Evolutionary conservation across 1,140 invertebrate species (phyloP), one percentile per base, ranked within the genome.

Genomic region (Listronotus oregonensis): DNA sequence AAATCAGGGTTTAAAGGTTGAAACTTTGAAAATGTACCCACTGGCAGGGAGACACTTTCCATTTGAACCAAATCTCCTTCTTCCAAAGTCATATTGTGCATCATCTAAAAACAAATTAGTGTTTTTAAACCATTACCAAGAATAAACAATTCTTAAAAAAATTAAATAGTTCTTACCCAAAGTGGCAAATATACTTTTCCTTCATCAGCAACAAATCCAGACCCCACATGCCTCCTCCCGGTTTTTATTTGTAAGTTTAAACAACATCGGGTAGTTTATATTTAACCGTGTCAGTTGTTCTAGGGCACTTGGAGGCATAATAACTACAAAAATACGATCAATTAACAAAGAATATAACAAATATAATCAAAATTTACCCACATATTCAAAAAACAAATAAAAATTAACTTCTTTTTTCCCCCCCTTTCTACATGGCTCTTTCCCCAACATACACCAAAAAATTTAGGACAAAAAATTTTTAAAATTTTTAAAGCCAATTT

Each of bases 261-360:
- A 99, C 44, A 99, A 83, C 97, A 99, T 99, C 0, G 97, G 97
- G 79, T 99, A 99, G 75, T 95, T 94, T 65, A 99, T 97, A 80
- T 98, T 98, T 0, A 98, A 82, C 58, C 96, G 86, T 14, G 95
- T 97, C 0, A 98, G 83, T 62, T 92, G 88, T 74, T 98, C 95
- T 64, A 99, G 78, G 6, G 96, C 95, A 47, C 96, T 98, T 11
- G 95, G 94, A 47, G 96, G 96, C 94, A 99, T 97, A 21, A 99
- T 98, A 74, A 98, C 95, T 97, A 74, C 97, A 34, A 85, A 83
- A 73, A 73, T 59, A 70, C 11, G n/a, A 64, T 18, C 12, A 11
- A 61, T 61, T 27, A 27, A 27, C 21, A 27, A 27, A 66, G 2
- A 27, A 27, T 27, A 27, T 27, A 27, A 27, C 1, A 27, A 27